These are phyloP conservation scores for Brachypodius melanocephalos DNA, from an alignment of 2,113 vertebrate genomes.

Conservation along the genomic window DNA sequence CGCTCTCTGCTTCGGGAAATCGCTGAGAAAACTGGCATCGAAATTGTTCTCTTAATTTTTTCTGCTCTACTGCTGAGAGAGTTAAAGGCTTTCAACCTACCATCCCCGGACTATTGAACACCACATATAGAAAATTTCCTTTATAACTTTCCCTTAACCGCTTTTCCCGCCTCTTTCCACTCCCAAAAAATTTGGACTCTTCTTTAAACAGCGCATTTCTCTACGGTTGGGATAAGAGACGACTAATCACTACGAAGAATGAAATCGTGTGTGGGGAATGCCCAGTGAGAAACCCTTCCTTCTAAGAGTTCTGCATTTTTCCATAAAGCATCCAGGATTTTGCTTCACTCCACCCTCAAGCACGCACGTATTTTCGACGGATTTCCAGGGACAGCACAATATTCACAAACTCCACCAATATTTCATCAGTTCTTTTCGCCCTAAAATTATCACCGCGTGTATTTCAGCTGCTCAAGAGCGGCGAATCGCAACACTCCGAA, in stretches of 20 bases:
- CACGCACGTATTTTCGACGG: rapidly evolving
- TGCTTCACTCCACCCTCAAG: rapidly evolving
- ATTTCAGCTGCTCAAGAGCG: rapidly evolving
- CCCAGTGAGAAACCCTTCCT: rapidly evolving
- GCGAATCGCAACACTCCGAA: rapidly evolving
- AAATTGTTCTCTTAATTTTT: neutral
- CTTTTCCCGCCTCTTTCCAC: neutral
- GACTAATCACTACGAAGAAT: rapidly evolving
- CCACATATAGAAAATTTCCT: rapidly evolving
- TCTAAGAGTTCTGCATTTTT: rapidly evolving
- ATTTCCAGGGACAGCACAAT: rapidly evolving
- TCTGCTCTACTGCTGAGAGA: neutral
- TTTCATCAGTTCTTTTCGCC: rapidly evolving
- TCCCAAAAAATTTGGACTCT: rapidly evolving
- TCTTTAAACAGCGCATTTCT: rapidly evolving
- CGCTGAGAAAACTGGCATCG: rapidly evolving
- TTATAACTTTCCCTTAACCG: neutral
- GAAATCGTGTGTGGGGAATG: rapidly evolving
- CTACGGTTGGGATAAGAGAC: rapidly evolving
- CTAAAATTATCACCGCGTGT: rapidly evolving
- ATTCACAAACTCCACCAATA: rapidly evolving
- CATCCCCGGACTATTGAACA: rapidly evolving
- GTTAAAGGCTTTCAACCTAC: rapidly evolving
- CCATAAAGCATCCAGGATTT: neutral
- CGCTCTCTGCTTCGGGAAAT: neutral